Percentiles rank a stretch among this genome's conserved stretches.
Evolutionary conservation across 2,888 invertebrate genomes (phyloP).

Genomic region (Drosophila suboccidentalis): DNA sequence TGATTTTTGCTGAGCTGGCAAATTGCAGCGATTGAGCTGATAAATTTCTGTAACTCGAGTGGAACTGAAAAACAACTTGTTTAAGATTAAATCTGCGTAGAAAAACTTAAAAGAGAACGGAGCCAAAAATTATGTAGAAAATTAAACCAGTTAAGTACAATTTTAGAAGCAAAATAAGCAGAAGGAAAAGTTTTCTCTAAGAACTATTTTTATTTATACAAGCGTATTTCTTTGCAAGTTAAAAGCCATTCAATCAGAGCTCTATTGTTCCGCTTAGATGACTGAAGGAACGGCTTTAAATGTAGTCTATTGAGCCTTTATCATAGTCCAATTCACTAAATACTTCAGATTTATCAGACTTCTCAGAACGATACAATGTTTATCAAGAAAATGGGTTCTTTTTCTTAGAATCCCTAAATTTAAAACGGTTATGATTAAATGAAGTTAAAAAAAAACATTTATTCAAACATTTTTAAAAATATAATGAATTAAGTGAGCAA

Average conservation of each 20-base stretch:
- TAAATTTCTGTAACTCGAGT: conserved; percentile 49
- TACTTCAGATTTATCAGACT: not conserved
- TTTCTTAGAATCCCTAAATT: too few relatives aligned
- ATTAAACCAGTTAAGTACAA: conserved; percentile 7
- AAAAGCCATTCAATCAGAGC: not conserved
- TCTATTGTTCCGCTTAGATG: not conserved
- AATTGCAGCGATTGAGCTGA: conserved; percentile 56
- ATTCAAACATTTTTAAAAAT: not conserved
- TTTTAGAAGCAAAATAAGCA: not conserved
- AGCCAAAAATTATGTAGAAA: not conserved
- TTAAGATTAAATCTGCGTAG: conserved; percentile 13
- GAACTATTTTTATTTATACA: not conserved
- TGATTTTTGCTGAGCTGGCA: conserved; percentile 49
- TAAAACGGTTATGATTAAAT: too few relatives aligned
- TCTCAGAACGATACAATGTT: not conserved
- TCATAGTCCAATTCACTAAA: not conserved
- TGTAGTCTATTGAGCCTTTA: not conserved
- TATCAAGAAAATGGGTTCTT: not conserved
- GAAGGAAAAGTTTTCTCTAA: not conserved
- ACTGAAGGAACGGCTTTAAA: not conserved
- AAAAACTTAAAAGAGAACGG: conserved; percentile 6
- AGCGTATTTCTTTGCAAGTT: not conserved
- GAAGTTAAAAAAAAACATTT: too few relatives aligned
- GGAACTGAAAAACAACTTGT: conserved; percentile 27
- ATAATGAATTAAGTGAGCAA: not conserved